Base-by-base conservation (phyloP, 2,113 vertebrate genomes). In the Clinocottus analis region DNA sequence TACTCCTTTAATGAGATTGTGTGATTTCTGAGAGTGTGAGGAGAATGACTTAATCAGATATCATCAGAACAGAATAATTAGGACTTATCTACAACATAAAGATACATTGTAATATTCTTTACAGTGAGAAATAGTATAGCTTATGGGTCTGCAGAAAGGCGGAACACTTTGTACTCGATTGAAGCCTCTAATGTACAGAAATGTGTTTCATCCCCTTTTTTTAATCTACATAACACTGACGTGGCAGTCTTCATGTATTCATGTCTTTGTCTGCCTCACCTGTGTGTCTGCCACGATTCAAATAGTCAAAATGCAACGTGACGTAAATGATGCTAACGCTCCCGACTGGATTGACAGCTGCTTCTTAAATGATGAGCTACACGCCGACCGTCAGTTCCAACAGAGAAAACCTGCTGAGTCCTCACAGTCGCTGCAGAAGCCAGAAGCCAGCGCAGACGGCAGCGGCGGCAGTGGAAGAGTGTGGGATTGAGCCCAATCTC, bases 11-110 rank as follows among this genome's bases (percentile, higher is more conserved):
- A 72, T 68, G 77, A 91, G 79, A 90, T 91, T 64, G 84, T 89
- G 82, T 91, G 86, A 92, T 92, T 90, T 91, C 80, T 89, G 80
- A 86, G 86, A 84, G 90, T 84, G 89, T 88, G 87, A 91, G 86
- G 72, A 88, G 89, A 92, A 93, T 83, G 84, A 87, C 79, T 90
- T 92, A 89, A 93, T 93, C 90, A 93, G 83, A 91, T 83, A 87
- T 88, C 89, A 90, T 92, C 92, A 93, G 87, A 80, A 60, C 72
- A 67, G 86, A 87, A 91, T 89, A 91, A 91, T 92, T 88, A 86
- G 77, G 68, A 80, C 56, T 78, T 88, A 80, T 88, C 84, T 64
- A 39, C 68, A 72, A 79, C 77, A 56, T 78, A 79, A 60, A 21
- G 55, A 84, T 79, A 83, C 86, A 89, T 80, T 81, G 64, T 16